A percentile compares a stretch with the other conserved stretches of the same genome.
Conservation (phyloP, 1,140 invertebrate species). For the Diachasmimorpha longicaudata region DNA sequence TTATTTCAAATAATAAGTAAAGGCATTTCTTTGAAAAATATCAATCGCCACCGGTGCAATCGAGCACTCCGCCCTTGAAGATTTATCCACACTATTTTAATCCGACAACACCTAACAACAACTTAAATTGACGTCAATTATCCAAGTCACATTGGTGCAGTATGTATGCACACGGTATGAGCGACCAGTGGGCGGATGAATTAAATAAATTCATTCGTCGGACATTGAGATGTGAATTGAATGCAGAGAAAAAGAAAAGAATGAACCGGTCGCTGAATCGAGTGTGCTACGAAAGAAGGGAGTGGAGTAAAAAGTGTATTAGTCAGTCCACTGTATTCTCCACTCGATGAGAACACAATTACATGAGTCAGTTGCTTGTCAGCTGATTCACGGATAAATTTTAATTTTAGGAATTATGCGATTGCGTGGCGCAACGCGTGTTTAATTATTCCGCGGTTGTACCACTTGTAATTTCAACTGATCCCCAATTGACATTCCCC, state of each 20-base stretch:
- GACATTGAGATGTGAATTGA: conserved; percentile 2
- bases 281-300: not conserved
- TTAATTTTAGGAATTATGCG: not conserved
- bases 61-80: not conserved
- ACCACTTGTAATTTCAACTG: not conserved
- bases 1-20: not conserved
- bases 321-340: not conserved
- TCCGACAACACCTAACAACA: not conserved
- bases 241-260: not conserved
- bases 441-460: not conserved
- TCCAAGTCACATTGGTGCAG: not conserved
- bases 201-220: not conserved
- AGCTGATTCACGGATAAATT: not conserved
- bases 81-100: not conserved
- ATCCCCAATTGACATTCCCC: not conserved
- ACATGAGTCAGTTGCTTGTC: not conserved
- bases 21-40: not conserved
- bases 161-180: not conserved
- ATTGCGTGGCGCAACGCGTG: not conserved
- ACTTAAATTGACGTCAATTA: conserved; percentile 4
- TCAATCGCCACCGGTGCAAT: not conserved
- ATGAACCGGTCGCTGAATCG: not conserved
- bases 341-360: not conserved
- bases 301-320: not conserved
- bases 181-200: not conserved